These are phyloP conservation scores for Pristis pectinata DNA, from an alignment of 2,797 vertebrate species.

Conservation along the genomic window DNA sequence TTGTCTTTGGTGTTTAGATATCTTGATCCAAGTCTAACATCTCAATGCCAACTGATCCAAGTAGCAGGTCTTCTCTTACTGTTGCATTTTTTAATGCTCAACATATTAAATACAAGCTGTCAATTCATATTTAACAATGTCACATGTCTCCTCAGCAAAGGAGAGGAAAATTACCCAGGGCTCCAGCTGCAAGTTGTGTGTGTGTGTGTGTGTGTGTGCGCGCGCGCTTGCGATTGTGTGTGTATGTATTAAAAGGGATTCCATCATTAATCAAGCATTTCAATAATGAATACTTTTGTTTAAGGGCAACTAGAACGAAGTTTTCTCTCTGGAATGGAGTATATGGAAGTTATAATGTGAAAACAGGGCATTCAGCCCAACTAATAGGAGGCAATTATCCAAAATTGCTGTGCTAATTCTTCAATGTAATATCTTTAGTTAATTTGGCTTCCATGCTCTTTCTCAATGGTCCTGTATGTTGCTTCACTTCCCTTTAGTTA, in stretches of 20 bases:
- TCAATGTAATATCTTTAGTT: neutral
- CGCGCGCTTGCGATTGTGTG: too few relatives aligned
- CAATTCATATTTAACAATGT: neutral
- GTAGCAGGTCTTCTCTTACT: neutral
- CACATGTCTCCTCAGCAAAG: neutral
- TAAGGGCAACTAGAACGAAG: neutral
- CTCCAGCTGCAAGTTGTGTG: neutral
- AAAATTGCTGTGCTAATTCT: neutral
- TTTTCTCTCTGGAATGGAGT: neutral
- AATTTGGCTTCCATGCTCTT: neutral
- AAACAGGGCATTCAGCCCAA: neutral
- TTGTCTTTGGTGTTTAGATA: neutral
- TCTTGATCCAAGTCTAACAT: slow-evolving; percentile 20
- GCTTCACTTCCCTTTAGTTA: neutral
- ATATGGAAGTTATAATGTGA: neutral
- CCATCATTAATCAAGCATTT: too few relatives aligned
- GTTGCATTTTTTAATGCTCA: neutral
- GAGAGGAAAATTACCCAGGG: too few relatives aligned
- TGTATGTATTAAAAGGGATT: neutral
- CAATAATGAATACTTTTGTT: neutral
- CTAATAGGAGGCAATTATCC: neutral
- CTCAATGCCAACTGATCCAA: neutral
- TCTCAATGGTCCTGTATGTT: neutral
- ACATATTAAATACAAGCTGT: neutral
- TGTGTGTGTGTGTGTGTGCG: neutral